Evolutionary conservation across 2,113 vertebrate species (phyloP), one percentile per base, ranked within the genome.

Genomic region (Archilochus colubris): DNA sequence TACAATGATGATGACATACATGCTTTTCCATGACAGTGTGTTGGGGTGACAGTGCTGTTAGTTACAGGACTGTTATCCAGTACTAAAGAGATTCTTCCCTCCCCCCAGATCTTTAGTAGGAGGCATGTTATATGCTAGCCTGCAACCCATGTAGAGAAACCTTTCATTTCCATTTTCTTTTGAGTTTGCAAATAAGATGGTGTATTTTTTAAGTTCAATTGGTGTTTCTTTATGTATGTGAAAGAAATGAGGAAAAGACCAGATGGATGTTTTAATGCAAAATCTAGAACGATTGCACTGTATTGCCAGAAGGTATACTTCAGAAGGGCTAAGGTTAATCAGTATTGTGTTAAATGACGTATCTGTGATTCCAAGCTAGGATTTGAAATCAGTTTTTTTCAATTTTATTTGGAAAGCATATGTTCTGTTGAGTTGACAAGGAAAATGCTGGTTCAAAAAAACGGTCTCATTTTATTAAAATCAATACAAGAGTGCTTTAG

Each of bases 311-410:
- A 85, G 62, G 28, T 31, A 5, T 91, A 62, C 82, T 88, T 70
- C 70, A 54, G 40, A 73, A 91, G n/a, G 20, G 24, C 70, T 94
- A 75, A 91, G 82, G 30, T 76, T 96, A 84, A 50, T 58, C 18
- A 88, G 84, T 91, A 88, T 73, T 85, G 43, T 66, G 61, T 95
- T 96, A 88, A 88, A 84, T 84, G 44, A 82, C 55, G 30, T 75
- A 54, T 70, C n/a, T 75, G 24, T 72, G 48, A 12, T 63, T 76
- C 48, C 50, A 76, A 15, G 25, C 4, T 57, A 46, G 22, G 17
- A 40, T 66, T 76, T 82, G 33, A 86, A 77, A 64, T 77, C 5
- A 9, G 13, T 75, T 69, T 75, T 77, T 38, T 30, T 82, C n/a
- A 58, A 16, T 84, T 79, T 68, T 69, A 28, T 79, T 80, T 66